Percentiles rank a stretch among this genome's conserved stretches.
phyloP scores from a whole-genome alignment of 2,113 vertebrate genomes.

The Rhodinocichla rosea region DNA sequence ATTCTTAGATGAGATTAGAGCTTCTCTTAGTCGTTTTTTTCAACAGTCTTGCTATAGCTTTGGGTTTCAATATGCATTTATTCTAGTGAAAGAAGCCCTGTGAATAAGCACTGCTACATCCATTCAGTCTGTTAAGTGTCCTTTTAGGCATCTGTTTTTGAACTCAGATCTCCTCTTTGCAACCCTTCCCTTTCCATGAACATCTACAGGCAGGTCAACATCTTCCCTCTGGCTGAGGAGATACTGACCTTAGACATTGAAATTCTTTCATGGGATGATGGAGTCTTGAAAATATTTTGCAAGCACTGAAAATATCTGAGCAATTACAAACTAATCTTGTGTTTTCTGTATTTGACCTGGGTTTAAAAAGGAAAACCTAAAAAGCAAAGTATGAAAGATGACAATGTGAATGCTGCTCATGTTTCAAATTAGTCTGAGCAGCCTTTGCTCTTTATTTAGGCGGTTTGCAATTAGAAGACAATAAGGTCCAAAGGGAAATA shows the following conservation, averaged over 20 bases:
- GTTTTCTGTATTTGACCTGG: neutral
- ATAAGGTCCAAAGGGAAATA: neutral
- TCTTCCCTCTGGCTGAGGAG: neutral
- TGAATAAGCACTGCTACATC: neutral
- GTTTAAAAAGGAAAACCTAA: neutral
- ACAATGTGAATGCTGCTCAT: neutral
- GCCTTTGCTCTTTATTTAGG: neutral
- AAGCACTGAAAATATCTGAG: neutral
- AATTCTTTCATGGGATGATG: neutral
- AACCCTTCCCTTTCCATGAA: neutral
- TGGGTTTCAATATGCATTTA: neutral
- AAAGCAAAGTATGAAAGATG: neutral
- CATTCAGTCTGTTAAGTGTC: neutral
- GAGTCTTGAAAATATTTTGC: neutral
- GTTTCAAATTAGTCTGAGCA: neutral
- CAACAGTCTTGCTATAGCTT: neutral
- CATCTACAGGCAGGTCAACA: neutral
- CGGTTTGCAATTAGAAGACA: neutral
- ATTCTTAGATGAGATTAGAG: neutral
- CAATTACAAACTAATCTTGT: neutral
- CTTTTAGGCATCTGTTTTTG: neutral
- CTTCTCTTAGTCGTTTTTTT: neutral
- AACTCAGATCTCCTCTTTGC: neutral
- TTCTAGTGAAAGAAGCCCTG: neutral
- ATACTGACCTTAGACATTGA: neutral